phyloP scores from a whole-genome alignment of 1,140 invertebrate species.

The Thalassaphorura encarpata region DNA sequence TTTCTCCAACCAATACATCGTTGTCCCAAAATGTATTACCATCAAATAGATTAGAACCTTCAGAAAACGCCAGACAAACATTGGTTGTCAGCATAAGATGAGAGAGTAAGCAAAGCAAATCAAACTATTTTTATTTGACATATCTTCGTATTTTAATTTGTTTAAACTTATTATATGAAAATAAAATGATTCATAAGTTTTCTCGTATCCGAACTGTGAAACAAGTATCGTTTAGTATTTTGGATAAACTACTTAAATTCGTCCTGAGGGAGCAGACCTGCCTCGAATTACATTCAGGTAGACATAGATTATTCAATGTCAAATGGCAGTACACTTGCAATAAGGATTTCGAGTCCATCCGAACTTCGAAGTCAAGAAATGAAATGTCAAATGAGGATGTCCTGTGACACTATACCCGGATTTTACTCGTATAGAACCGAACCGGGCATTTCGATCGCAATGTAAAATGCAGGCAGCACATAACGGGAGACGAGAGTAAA shows the following conservation, averaged over 20 bases:
- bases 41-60: conserved; percentile 18
- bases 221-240: background rate
- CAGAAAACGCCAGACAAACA: conserved; percentile 17
- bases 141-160: background rate
- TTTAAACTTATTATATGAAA: background rate
- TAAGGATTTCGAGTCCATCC: too few species aligned
- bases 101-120: background rate
- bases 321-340: too few species aligned
- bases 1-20: background rate
- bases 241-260: background rate
- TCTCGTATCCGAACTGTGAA: background rate
- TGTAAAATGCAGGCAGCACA: too few species aligned
- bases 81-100: conserved; percentile 12
- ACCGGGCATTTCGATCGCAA: too few species aligned
- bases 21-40: background rate
- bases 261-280: background rate
- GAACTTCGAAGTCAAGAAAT: too few species aligned
- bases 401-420: too few species aligned
- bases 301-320: too few species aligned
- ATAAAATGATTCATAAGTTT: background rate
- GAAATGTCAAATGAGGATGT: too few species aligned
- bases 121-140: background rate
- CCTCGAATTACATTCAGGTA: too few species aligned
- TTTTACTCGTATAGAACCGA: too few species aligned
- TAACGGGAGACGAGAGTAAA: too few species aligned